A percentile compares a stretch with the other conserved stretches of the same genome.
These are phyloP conservation scores for Harlomillsia oculata DNA, from an alignment of 1,140 invertebrate species.

Conservation along the genomic window DNA sequence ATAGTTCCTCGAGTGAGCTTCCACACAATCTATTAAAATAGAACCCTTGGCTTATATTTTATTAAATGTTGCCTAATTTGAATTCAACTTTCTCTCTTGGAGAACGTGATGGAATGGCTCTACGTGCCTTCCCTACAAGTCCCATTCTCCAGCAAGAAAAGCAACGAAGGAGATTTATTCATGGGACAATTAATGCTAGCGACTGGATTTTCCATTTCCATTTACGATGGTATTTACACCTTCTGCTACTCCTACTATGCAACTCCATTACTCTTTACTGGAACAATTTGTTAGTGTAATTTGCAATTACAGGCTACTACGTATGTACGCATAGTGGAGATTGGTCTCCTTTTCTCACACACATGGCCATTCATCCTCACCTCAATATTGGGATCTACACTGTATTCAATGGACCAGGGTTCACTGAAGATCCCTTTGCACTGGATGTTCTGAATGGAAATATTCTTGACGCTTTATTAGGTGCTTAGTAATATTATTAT, in stretches of 20 bases:
- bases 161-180: neutral
- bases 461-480: conserved; percentile 1
- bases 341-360: conserved; percentile 2
- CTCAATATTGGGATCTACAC: conserved; percentile 16
- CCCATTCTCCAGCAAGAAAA: neutral
- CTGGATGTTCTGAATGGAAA: neutral
- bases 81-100: no score
- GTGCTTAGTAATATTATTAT: neutral
- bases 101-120: conserved; percentile 19
- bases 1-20: conserved; percentile 9
- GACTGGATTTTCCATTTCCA: neutral
- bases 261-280: neutral
- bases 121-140: neutral
- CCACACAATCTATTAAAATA: neutral
- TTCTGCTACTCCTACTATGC: neutral
- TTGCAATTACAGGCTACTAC: neutral
- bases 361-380: conserved; percentile 4
- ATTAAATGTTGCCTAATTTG: neutral
- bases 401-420: neutral
- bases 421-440: neutral
- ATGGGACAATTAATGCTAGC: neutral
- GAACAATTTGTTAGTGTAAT: neutral
- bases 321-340: neutral
- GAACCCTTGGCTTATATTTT: neutral
- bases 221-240: neutral